Evolutionary conservation across 2,113 vertebrate species (phyloP).

Genomic region (Melanerpes formicivorus): DNA sequence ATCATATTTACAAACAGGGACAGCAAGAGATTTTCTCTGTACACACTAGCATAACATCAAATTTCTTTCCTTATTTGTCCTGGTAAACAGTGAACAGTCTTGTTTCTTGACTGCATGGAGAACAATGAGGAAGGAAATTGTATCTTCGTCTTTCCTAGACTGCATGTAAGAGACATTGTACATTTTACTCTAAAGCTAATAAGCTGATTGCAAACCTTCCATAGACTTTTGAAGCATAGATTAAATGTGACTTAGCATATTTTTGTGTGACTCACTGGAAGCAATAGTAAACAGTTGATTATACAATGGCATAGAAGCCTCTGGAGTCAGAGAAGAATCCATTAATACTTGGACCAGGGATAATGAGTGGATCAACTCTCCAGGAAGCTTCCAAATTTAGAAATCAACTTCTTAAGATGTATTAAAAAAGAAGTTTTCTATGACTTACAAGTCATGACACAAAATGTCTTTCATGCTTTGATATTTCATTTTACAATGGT

Average conservation of each 20-base stretch:
- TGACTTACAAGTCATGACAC: conserved; percentile 15
- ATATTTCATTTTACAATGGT: conserved; percentile 26
- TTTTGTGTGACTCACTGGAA: not conserved
- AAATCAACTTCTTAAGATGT: conserved; percentile 28
- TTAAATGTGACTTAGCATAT: not conserved
- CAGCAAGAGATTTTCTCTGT: not conserved
- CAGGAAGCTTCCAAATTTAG: conserved; percentile 68
- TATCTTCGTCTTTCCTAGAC: not conserved
- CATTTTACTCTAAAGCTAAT: not conserved
- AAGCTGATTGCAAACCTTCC: not conserved
- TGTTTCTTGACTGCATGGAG: not conserved
- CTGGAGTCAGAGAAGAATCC: not conserved
- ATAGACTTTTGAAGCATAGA: not conserved
- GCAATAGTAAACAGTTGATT: not conserved
- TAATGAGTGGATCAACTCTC: conserved; percentile 4
- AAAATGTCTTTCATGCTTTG: conserved; percentile 41
- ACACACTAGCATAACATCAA: not conserved
- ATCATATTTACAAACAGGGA: not conserved
- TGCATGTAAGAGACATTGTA: not conserved
- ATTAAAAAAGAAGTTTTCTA: not conserved
- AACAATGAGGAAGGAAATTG: not conserved
- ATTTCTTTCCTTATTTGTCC: not conserved
- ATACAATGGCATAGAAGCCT: not conserved
- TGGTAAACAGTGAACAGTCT: not conserved
- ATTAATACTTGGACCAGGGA: conserved; percentile 38